Evolutionary conservation across 2,113 vertebrate species (phyloP), one percentile per base, ranked within the genome.

Genomic region (Phoenicopterus ruber): DNA sequence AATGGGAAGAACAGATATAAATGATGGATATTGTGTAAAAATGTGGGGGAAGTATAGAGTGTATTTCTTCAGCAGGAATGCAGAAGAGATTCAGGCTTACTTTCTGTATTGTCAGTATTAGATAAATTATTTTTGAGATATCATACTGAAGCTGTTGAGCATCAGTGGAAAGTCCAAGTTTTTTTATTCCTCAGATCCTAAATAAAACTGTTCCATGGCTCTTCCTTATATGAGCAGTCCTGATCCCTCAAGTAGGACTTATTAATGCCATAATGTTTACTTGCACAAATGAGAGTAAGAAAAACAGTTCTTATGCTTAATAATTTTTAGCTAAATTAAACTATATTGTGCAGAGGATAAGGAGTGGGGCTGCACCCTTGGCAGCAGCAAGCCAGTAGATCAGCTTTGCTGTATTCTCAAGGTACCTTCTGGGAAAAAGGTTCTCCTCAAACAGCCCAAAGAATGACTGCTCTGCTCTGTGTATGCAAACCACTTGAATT

Each of bases 401-500:
- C 28, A 69, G 55, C 63, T 95, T 89, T 78, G 31, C 34, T 72
- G 18, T 29, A 1, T 74, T 93, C 36, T 79, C 40, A 8, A 16
- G 13, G 2, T 82, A 25, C 40, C 57, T n/a, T 46, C n/a, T 63
- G 71, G 82, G 82, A 81, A 52, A 77, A 69, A 44, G 28, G 28
- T 70, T 92, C 47, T 87, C 17, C 26, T 93, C 52, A 38, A 73
- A 32, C n/a, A 91, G 67, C 40, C 55, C 66, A 14, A 40, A 65
- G 74, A 76, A 28, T 4, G 40, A 78, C 32, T 76, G 74, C 66
- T 91, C 36, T 0, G 0, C 59, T 91, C 40, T 77, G 38, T 95
- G 89, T 89, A 25, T 89, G 93, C 86, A 79, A 87, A 94, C 57
- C 84, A 62, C 84, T 96, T 80, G 77, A 81, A 90, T 90, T 67